Conservation (phyloP, 2,888 invertebrate species). For the Eueremaeus valkanovi region DNA sequence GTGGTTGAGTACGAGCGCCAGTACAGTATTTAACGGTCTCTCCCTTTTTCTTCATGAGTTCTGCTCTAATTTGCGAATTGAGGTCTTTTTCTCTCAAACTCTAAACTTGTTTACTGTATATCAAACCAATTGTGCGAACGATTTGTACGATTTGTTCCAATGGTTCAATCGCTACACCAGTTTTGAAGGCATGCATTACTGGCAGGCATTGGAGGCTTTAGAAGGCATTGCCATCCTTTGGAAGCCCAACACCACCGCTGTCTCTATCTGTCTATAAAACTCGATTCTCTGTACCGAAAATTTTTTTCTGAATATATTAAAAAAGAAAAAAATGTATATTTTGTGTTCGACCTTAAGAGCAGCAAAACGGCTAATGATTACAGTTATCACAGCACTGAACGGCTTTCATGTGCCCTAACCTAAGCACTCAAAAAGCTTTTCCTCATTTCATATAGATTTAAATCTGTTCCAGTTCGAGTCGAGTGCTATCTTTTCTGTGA, state of each 20-base stretch:
- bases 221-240: background rate
- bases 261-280: constrained; percentile 28
- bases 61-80: constrained; percentile 23
- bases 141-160: constrained; percentile 11
- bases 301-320: background rate
- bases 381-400: background rate
- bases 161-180: constrained; percentile 19
- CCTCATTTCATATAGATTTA: constrained; percentile 29
- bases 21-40: background rate
- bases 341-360: constrained; percentile 27
- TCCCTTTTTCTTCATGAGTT: constrained; percentile 4
- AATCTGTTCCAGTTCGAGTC: constrained; percentile 1
- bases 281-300: constrained; percentile 4
- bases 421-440: constrained; percentile 2
- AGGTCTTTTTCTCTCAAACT: constrained; percentile 4
- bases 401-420: constrained; percentile 24
- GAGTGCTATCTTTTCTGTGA: constrained; percentile 17
- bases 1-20: background rate
- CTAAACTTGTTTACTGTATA: constrained; percentile 16
- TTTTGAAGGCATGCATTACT: constrained; percentile 21
- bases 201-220: constrained; percentile 2
- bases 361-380: constrained; percentile 18
- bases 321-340: background rate
- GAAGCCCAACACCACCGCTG: constrained; percentile 3
- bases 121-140: constrained; percentile 3